These are phyloP conservation scores for Ibycter americanus DNA, from an alignment of 2,797 vertebrate species.

Conservation along the genomic window DNA sequence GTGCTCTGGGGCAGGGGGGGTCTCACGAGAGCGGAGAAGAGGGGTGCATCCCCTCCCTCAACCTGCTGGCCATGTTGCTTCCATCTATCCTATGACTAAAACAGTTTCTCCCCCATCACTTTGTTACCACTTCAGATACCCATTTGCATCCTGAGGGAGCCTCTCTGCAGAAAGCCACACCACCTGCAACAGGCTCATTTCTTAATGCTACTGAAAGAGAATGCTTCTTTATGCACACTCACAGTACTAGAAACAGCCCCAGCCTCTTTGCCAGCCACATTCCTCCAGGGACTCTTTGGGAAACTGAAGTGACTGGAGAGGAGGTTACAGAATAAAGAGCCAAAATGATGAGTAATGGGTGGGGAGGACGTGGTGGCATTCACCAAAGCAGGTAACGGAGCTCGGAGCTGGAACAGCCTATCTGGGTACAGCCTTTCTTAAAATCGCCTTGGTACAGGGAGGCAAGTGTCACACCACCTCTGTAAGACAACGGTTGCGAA, in stretches of 20 bases:
- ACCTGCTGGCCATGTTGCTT: not conserved
- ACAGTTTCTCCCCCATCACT: not conserved
- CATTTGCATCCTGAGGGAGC: too few species aligned
- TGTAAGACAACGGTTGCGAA: not conserved
- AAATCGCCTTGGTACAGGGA: not conserved
- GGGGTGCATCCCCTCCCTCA: not conserved
- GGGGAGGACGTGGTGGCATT: not conserved
- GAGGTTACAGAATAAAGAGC: not conserved
- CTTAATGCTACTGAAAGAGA: not conserved
- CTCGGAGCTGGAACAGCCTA: fast-evolving
- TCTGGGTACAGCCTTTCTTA: not conserved
- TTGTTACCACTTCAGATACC: not conserved
- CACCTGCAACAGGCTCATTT: not conserved
- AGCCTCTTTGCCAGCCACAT: not conserved
- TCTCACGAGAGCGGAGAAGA: not conserved
- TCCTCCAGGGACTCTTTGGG: not conserved
- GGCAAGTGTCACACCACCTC: not conserved
- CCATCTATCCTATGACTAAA: not conserved
- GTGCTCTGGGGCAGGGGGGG: not conserved
- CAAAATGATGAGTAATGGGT: not conserved
- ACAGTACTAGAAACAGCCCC: not conserved
- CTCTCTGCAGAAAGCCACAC: not conserved
- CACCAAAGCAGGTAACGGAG: fast-evolving
- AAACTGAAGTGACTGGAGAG: not conserved
- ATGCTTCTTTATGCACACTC: not conserved